A percentile compares a stretch with the other conserved stretches of the same genome.
phyloP scores from a whole-genome alignment of 2,113 vertebrate species.

The Bettongia penicillata region DNA sequence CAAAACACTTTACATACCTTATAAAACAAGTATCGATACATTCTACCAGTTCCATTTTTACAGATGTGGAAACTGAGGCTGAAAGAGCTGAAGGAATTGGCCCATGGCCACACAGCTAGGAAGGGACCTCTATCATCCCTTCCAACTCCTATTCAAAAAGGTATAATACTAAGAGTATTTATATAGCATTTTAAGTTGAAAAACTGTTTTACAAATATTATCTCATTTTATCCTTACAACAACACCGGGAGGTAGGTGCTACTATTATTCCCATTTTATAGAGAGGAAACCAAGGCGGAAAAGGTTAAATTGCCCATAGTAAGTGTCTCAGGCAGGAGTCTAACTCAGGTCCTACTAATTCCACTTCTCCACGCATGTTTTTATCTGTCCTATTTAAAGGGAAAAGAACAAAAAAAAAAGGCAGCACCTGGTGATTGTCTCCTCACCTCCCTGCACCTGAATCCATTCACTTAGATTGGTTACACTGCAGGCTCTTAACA shows the following conservation, averaged over 20 bases:
- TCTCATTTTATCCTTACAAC: not conserved
- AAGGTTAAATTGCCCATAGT: not conserved
- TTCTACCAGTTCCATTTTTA: not conserved
- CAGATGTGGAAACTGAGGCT: not conserved
- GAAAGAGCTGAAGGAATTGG: not conserved
- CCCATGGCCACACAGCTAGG: not conserved
- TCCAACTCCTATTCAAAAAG: not conserved
- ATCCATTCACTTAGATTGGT: not conserved
- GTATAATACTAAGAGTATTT: not conserved
- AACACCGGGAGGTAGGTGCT: not conserved
- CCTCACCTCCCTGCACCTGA: not conserved
- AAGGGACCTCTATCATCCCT: not conserved
- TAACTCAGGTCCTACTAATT: not conserved
- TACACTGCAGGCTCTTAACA: not conserved
- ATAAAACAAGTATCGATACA: not conserved
- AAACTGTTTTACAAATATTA: not conserved
- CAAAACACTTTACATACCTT: not conserved
- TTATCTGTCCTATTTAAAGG: not conserved
- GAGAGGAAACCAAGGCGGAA: not conserved
- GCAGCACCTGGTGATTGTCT: not conserved
- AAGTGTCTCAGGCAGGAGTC: not conserved
- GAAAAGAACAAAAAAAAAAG: not conserved
- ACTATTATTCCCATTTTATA: not conserved
- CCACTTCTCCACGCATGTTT: not conserved
- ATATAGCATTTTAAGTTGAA: not conserved